Evolutionary conservation across 2,888 invertebrate species (phyloP).

Genomic region (Trichopoda pennipes): DNA sequence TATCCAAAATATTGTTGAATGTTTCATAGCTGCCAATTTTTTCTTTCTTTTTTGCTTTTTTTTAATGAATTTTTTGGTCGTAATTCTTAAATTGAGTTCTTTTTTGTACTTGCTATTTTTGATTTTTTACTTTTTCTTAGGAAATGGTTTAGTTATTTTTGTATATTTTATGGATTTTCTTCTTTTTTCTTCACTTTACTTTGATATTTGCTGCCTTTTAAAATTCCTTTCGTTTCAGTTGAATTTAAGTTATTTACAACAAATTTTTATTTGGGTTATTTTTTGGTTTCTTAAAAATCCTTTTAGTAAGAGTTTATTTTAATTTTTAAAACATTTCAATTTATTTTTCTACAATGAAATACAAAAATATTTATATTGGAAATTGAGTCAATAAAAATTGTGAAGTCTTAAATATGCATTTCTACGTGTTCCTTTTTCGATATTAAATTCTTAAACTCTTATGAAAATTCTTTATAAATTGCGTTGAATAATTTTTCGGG

Average conservation of each 20-base stretch:
- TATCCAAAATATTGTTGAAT: slow-evolving; percentile 74
- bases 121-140: slow-evolving; percentile 13
- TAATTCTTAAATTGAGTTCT: slow-evolving; percentile 34
- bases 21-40: slow-evolving; percentile 67
- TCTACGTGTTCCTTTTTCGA: not conserved
- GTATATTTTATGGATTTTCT: slow-evolving; percentile 55
- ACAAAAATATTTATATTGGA: too few relatives aligned
- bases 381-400: too few relatives aligned
- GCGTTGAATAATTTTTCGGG: too few relatives aligned
- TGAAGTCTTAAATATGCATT: not conserved
- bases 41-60: slow-evolving; percentile 20
- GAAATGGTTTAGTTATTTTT: slow-evolving; percentile 45
- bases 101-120: slow-evolving; percentile 8
- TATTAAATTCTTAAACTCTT: too few relatives aligned
- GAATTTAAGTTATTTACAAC: slow-evolving; percentile 28
- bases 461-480: too few relatives aligned
- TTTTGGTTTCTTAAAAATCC: slow-evolving; percentile 39
- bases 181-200: slow-evolving; percentile 29
- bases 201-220: slow-evolving; percentile 49
- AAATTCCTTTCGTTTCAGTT: slow-evolving; percentile 52
- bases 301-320: slow-evolving; percentile 50
- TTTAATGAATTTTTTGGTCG: not conserved
- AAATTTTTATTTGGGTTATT: slow-evolving; percentile 15
- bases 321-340: not conserved
- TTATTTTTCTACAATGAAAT: too few relatives aligned